Evolutionary conservation across 1,140 invertebrate species (phyloP).

Genomic region (Vanessa tameamea): DNA sequence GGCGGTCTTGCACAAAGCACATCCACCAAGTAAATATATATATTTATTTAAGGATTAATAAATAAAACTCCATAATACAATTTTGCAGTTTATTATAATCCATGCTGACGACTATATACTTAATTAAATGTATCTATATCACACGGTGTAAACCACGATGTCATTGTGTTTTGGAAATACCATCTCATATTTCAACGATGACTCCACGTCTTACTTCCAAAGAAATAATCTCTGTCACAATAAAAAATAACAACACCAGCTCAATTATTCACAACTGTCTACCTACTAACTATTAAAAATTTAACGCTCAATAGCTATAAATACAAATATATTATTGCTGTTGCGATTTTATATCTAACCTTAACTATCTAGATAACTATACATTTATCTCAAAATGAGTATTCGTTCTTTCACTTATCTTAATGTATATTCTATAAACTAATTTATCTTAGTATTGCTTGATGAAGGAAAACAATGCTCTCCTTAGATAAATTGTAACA

Average conservation of each 20-base stretch:
- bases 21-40: not conserved
- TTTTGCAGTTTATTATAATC: constrained; percentile 76
- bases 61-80: constrained; percentile 46
- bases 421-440: constrained; percentile 62
- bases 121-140: constrained; percentile 77
- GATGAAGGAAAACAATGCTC: constrained; percentile 69
- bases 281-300: constrained; percentile 78
- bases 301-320: constrained; percentile 79
- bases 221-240: constrained; percentile 70
- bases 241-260: constrained; percentile 77
- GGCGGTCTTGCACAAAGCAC: too few relatives aligned
- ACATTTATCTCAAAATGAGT: constrained; percentile 78
- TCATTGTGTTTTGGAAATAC: constrained; percentile 29
- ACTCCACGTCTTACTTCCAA: constrained; percentile 27
- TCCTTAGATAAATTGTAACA: constrained; percentile 67
- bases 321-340: constrained; percentile 81
- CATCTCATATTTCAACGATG: constrained; percentile 22
- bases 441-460: constrained; percentile 77
- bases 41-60: not conserved
- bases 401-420: constrained; percentile 73
- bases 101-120: constrained; percentile 77
- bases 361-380: constrained; percentile 73
- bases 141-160: constrained; percentile 74
- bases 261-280: constrained; percentile 77
- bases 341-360: constrained; percentile 71